phyloP scores from a whole-genome alignment of 2,797 vertebrate species.

The Dicrostonyx torquatus region DNA sequence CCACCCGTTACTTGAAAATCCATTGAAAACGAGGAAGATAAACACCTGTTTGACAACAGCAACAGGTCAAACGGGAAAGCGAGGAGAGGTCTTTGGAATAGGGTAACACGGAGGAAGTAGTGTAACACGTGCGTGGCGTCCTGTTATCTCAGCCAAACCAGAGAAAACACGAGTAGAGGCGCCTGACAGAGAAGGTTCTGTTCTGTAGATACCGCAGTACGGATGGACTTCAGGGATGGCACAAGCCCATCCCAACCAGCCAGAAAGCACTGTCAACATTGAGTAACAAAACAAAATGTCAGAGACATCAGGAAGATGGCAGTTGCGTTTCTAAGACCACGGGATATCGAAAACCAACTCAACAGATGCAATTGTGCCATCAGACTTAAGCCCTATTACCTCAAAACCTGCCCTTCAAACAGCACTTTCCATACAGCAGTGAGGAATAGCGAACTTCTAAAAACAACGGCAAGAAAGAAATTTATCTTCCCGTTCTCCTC shows the following conservation, averaged over 20 bases:
- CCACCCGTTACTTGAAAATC: not conserved
- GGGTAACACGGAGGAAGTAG: not conserved
- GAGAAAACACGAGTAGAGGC: not conserved
- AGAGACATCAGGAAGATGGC: constrained; percentile 25
- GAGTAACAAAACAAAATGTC: not conserved
- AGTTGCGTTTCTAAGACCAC: not conserved
- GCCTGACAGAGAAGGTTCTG: constrained; percentile 48
- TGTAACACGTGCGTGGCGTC: not conserved
- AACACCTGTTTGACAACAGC: not conserved
- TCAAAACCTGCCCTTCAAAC: constrained; percentile 15
- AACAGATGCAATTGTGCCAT: not conserved
- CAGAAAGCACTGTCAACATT: not conserved
- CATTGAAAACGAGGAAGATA: not conserved
- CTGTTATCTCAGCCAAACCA: constrained; percentile 29
- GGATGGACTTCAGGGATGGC: not conserved
- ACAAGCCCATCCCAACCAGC: constrained; percentile 11
- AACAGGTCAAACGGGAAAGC: not conserved
- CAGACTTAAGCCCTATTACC: not conserved
- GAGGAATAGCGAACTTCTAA: constrained; percentile 43
- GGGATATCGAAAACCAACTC: constrained; percentile 29
- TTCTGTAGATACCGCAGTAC: not conserved
- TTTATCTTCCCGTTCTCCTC: not conserved
- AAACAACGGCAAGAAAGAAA: constrained; percentile 42
- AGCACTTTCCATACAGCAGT: constrained; percentile 2
- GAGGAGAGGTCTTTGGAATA: constrained; percentile 25